A percentile compares a stretch with the other conserved stretches of the same genome.
phyloP scores from a whole-genome alignment of 2,113 vertebrate genomes.

The Platysteira castanea region DNA sequence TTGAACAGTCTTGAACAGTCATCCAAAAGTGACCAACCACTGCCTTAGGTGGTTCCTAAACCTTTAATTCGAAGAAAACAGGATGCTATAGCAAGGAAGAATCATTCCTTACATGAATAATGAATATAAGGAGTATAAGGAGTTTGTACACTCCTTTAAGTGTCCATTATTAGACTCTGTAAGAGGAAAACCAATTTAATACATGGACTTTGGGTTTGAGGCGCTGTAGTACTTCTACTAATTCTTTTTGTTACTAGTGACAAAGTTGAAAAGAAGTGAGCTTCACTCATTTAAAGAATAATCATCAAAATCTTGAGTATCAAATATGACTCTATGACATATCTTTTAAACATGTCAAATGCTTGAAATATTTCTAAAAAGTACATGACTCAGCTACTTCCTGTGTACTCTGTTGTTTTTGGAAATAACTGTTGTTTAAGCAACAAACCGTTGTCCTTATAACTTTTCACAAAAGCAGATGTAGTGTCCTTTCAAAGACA shows the following conservation, averaged over 20 bases:
- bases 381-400: neutral
- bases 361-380: neutral
- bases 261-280: neutral
- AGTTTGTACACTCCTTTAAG: neutral
- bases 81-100: neutral
- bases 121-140: no score
- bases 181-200: neutral
- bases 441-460: neutral
- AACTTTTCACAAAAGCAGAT: neutral
- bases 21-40: neutral
- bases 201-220: neutral
- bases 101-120: neutral
- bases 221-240: neutral
- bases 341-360: neutral
- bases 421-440: neutral
- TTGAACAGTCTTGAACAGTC: neutral
- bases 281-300: neutral
- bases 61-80: neutral
- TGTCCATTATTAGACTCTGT: neutral
- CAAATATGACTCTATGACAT: neutral
- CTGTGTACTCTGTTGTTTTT: neutral
- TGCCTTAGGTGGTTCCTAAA: neutral
- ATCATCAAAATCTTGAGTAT: neutral
- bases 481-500: neutral
- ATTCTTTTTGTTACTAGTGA: neutral